phyloP scores from a whole-genome alignment of 2,888 invertebrate species.

The Aleiodes testaceus region DNA sequence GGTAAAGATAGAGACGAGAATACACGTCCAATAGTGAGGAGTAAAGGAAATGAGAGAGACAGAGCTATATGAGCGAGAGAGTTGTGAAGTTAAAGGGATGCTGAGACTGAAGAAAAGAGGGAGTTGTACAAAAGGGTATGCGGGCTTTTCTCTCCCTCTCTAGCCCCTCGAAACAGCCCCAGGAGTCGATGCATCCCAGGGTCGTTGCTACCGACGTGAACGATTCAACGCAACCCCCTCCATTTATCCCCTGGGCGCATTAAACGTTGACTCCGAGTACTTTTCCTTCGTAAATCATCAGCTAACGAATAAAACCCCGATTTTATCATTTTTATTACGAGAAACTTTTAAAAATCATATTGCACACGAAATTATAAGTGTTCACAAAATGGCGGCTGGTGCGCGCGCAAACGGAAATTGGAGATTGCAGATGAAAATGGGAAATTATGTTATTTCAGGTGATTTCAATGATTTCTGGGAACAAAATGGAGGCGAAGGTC shows the following conservation, averaged over 20 bases:
- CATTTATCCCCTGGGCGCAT: slow-evolving; percentile 23
- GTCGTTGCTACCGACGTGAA: slow-evolving; percentile 71
- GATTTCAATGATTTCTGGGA: neutral
- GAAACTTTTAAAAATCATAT: neutral
- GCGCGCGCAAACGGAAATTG: neutral
- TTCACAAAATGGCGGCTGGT: slow-evolving; percentile 1
- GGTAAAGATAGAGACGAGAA: slow-evolving; percentile 43
- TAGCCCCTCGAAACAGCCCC: slow-evolving; percentile 68
- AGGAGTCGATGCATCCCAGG: slow-evolving; percentile 73
- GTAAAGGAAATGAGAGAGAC: slow-evolving; percentile 44
- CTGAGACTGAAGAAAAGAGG: slow-evolving; percentile 38
- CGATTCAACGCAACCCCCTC: slow-evolving; percentile 65
- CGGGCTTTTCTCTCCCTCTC: slow-evolving; percentile 34
- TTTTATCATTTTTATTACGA: neutral
- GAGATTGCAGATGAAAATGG: too few species aligned
- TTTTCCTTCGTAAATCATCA: neutral
- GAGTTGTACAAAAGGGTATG: slow-evolving; percentile 34
- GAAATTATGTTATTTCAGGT: too few species aligned
- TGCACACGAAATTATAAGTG: neutral
- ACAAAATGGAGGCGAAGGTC: slow-evolving; percentile 17
- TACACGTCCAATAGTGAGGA: slow-evolving; percentile 39
- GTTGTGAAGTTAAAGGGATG: slow-evolving; percentile 30
- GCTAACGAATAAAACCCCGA: neutral
- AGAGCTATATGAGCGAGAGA: slow-evolving; percentile 31
- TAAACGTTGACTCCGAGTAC: slow-evolving; percentile 20